These are phyloP conservation scores for Himalopsyche anomala DNA, from an alignment of 2,888 invertebrate genomes.

Conservation along the genomic window DNA sequence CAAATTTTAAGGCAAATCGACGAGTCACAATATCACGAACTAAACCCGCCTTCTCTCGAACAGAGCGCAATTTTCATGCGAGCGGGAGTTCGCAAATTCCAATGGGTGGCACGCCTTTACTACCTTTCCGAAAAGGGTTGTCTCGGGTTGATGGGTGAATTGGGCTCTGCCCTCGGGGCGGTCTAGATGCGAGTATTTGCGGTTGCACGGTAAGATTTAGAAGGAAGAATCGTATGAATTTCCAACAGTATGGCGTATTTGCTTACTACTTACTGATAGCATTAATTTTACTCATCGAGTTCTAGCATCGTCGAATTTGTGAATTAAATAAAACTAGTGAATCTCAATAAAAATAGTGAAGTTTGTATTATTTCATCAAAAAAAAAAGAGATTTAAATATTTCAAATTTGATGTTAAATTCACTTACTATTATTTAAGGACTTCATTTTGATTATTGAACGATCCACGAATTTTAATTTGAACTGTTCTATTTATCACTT, in stretches of 20 bases:
- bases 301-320: too few species aligned
- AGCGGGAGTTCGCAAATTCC: not conserved
- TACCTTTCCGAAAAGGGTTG: slow-evolving; percentile 2
- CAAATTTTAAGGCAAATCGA: slow-evolving; percentile 29
- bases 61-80: slow-evolving; percentile 4
- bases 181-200: not conserved
- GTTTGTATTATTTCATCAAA: too few species aligned
- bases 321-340: too few species aligned
- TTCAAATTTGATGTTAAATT: too few species aligned
- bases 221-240: not conserved
- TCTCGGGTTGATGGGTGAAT: slow-evolving; percentile 10
- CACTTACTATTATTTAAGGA: too few species aligned
- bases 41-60: not conserved
- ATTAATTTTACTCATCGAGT: too few species aligned
- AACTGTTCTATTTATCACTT: too few species aligned
- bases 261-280: too few species aligned
- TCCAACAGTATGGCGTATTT: not conserved
- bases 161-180: not conserved
- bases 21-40: slow-evolving; percentile 16
- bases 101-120: not conserved
- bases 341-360: too few species aligned
- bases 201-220: not conserved
- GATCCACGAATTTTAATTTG: too few species aligned
- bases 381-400: too few species aligned
- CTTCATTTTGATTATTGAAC: too few species aligned